Percentiles rank a stretch among this genome's conserved stretches.
Evolutionary conservation across 1,140 invertebrate genomes (phyloP).

Genomic region (Eriosoma lanigerum): DNA sequence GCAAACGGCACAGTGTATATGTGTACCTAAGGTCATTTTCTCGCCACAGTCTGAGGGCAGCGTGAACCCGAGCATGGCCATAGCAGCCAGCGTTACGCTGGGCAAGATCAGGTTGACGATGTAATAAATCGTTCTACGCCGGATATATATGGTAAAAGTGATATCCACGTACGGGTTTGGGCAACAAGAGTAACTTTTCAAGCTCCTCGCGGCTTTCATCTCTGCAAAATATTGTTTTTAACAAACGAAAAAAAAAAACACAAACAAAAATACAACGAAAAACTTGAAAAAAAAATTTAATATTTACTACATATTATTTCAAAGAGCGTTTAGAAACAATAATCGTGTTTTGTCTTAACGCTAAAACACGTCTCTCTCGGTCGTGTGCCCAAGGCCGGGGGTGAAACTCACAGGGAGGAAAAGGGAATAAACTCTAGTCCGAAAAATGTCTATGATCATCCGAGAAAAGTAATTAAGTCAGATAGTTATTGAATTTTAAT

Average conservation of each 20-base stretch:
- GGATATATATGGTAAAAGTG: conserved; percentile 68
- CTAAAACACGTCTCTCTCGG: background rate
- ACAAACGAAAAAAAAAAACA: background rate
- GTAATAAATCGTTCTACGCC: conserved; percentile 69
- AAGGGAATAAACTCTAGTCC: too few species aligned
- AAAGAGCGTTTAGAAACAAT: background rate
- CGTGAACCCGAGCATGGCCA: conserved; percentile 70
- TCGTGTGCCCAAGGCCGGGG: too few species aligned
- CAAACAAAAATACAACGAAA: background rate
- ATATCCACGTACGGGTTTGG: conserved; percentile 67
- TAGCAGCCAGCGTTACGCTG: conserved; percentile 69
- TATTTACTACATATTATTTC: too few species aligned
- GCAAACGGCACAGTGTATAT: background rate
- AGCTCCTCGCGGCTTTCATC: conserved; percentile 60
- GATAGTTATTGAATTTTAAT: too few species aligned
- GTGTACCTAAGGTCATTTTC: conserved; percentile 68
- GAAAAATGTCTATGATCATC: too few species aligned
- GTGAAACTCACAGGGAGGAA: too few species aligned
- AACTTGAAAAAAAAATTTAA: background rate
- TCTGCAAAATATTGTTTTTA: conserved; percentile 57
- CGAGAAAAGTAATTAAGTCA: too few species aligned
- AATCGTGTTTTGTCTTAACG: background rate
- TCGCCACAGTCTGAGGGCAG: conserved; percentile 71
- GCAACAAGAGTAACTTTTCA: conserved; percentile 62
- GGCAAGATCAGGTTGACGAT: conserved; percentile 73